Evolutionary conservation across 2,797 vertebrate species (phyloP), one percentile per base, ranked within the genome.

Genomic region (Gadopsis bispinosus): DNA sequence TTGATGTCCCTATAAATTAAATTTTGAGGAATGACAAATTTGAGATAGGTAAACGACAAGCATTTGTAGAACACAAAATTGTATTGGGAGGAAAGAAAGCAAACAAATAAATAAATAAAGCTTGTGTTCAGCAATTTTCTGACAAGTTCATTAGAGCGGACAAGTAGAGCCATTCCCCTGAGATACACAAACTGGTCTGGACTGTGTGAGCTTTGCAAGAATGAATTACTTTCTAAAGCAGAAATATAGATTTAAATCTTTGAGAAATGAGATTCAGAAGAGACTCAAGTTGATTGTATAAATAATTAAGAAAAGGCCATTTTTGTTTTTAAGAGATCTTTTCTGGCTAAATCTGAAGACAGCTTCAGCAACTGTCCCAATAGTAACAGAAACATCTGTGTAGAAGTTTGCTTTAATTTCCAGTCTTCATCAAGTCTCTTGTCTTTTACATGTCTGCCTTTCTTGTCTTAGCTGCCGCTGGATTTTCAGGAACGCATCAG

Each of bases 401-500:
- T n/a, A 35, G 7, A 29, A 61, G 11, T 76, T 20, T 16, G 16
- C 68, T 58, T 69, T 35, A n/a, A 51, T 62, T 56, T 43, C 10
- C 5, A 0, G 19, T 64, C 17, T 79, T 74, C 17, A 77, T 74
- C 5, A 37, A 64, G 6, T 80, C 10, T 80, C 67, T 69, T 75
- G 50, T 81, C 20, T 78, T 83, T 35, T 83, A 26, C 5, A 7
- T 68, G 31, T 80, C 31, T 81, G 43, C 62, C 47, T 68, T 66
- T 51, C 22, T 43, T 51, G 55, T 79, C 87, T 54, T 89, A 99
- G 98, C 87, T 99, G 85, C 97, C 97, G 1, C 83, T 93, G 41
- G 97, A 98, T 72, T 97, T 99, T 85, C 97, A 98, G 93, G 96
- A 97, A 90, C 95, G 96, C 41, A 91, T 97, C 87, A 98, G 96